These are phyloP conservation scores for Daphoenositta chrysoptera DNA, from an alignment of 2,113 vertebrate genomes.

Conservation along the genomic window DNA sequence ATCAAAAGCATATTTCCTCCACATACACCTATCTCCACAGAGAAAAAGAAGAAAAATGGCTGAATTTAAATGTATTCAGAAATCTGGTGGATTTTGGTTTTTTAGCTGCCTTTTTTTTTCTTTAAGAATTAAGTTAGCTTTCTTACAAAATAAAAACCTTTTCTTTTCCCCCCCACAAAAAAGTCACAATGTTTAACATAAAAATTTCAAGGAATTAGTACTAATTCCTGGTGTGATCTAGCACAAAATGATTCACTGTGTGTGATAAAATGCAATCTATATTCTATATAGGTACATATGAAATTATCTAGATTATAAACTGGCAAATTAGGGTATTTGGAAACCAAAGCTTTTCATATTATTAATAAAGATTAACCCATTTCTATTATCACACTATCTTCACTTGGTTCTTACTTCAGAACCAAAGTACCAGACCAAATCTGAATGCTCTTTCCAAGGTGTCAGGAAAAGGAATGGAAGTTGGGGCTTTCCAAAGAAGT, in stretches of 20 bases:
- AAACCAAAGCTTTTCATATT: neutral
- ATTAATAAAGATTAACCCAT: neutral
- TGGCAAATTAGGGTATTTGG: neutral
- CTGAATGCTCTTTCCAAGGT: neutral
- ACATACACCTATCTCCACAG: neutral
- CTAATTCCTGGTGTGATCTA: neutral
- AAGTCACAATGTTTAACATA: neutral
- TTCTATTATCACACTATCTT: neutral
- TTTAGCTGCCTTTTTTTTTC: neutral
- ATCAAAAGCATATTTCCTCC: neutral
- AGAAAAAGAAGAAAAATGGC: neutral
- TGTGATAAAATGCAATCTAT: neutral
- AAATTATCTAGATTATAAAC: neutral
- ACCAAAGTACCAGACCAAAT: neutral
- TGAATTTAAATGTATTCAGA: neutral
- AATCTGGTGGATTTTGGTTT: neutral
- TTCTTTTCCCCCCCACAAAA: neutral
- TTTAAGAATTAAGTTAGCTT: neutral
- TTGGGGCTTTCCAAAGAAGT: neutral
- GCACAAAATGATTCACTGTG: neutral
- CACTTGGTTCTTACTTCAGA: neutral
- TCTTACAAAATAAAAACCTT: neutral
- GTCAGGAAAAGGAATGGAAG: neutral
- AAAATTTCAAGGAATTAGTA: neutral
- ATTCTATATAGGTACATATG: neutral